These are phyloP conservation scores for Enteromius treurensis DNA, from an alignment of 2,797 vertebrate genomes.

Conservation along the genomic window DNA sequence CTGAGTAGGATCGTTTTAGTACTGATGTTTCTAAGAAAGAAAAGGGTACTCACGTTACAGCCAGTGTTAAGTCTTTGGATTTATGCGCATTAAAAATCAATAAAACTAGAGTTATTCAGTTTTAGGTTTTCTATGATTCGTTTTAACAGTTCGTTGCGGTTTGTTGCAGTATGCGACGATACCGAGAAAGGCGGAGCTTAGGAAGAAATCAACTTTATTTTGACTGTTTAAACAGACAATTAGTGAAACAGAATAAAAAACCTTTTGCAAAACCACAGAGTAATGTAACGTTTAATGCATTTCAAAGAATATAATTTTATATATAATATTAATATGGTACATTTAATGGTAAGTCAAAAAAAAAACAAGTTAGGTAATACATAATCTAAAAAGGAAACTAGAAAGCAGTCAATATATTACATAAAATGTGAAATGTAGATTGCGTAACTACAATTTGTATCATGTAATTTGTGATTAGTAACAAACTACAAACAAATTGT, in stretches of 20 bases:
- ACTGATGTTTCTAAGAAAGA: background rate
- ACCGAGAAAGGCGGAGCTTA: background rate
- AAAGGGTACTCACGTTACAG: background rate
- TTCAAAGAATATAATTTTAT: background rate
- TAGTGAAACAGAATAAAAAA: background rate
- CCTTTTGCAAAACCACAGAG: background rate
- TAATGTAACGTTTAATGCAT: background rate
- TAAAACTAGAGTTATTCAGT: background rate
- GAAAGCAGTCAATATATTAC: background rate
- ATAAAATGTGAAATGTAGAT: background rate
- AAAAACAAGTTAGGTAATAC: background rate
- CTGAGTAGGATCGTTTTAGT: background rate
- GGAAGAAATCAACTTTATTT: background rate
- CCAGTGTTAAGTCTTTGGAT: background rate
- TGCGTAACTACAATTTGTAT: background rate
- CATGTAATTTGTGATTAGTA: background rate
- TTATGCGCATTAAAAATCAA: background rate
- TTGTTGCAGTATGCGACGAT: background rate
- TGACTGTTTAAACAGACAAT: background rate
- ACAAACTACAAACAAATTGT: background rate
- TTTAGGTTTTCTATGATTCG: background rate
- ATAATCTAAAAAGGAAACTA: background rate
- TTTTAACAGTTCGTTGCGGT: background rate
- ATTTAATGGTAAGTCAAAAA: background rate
- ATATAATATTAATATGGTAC: background rate